Evolutionary conservation across 2,888 invertebrate species (phyloP), one percentile per base, ranked within the genome.

Genomic region (Endomychus coccineus): DNA sequence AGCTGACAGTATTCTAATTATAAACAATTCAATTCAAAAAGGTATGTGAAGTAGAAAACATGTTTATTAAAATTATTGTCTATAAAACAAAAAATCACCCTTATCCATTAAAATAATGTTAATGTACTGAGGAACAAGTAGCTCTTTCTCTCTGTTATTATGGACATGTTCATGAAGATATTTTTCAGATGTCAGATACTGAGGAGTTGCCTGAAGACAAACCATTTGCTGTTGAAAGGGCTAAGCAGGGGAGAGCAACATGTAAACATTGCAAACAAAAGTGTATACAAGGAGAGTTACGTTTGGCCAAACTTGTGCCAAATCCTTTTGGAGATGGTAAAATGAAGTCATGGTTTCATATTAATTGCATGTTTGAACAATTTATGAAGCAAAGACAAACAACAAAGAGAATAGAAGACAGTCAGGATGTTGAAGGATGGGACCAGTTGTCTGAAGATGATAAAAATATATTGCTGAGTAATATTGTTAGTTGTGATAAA

Each of bases 191-290:
- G 66, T 59, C 64, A 14, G 64, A 65, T 42, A 54, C 44, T 2
- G 66, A 65, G 27, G 45, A 43, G 7, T 16, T 21, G 11, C 59
- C 64, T n/a, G 71, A 70, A 44, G n/a, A n/a, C n/a, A 73, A 73
- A 47, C 74, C 76, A 4, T 85, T 82, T 64, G 75, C 71, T 36
- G 75, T 80, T 6, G 91, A 91, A 49, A 75, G 82, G 43, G 88
- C 89, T 0, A 89, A 89, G 67, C 73, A 78, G 7, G 84, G 84
- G 0, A 72, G 83, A 31, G 83, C 91, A 1, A 76, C 77, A 9
- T 92, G 92, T 58, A 90, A 90, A 62, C 86, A 83, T 54, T 92
- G 91, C 62, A 91, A 90, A 67, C 69, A 75, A 40, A 81, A 81
- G 54, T 82, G 88, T 53, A 75, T 75, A 1, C 75, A 78, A 55